Conservation (phyloP, 2,888 invertebrate genomes). For the Baronia brevicornis region DNA sequence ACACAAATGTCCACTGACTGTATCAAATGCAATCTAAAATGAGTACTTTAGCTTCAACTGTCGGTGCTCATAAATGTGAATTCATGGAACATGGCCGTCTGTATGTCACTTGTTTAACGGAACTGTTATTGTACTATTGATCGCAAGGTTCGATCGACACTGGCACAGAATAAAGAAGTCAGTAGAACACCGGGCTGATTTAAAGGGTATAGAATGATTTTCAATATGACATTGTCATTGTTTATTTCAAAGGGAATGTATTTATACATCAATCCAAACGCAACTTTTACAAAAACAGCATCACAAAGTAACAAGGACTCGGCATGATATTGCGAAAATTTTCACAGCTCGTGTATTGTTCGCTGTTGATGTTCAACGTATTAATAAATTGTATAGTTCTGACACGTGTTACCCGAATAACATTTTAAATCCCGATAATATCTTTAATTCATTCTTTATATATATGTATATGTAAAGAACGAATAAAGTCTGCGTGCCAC, state of each 20-base stretch:
- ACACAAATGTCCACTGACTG: too few relatives aligned
- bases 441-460: conserved; percentile 3
- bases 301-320: conserved; percentile 16
- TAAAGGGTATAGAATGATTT: conserved; percentile 9
- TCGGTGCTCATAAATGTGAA: conserved; percentile 21
- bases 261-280: conserved; percentile 17
- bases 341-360: conserved; percentile 5
- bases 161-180: conserved; percentile 15
- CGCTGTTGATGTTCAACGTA: conserved; percentile 8
- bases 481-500: background rate
- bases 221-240: conserved; percentile 14
- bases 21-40: conserved; percentile 17
- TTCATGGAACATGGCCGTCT: conserved; percentile 24
- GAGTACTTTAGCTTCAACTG: conserved; percentile 21
- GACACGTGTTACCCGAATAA: conserved; percentile 3
- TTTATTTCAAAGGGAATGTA: conserved; percentile 7
- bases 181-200: conserved; percentile 12
- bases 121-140: conserved; percentile 16
- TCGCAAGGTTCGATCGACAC: conserved; percentile 13
- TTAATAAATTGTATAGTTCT: conserved; percentile 2
- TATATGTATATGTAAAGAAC: background rate
- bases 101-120: conserved; percentile 19
- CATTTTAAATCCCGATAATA: conserved; percentile 9
- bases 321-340: conserved; percentile 17
- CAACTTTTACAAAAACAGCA: conserved; percentile 14